Percentiles rank a stretch among this genome's conserved stretches.
These are phyloP conservation scores for Catostylus mosaicus DNA, from an alignment of 30 jellyfish, hydroid and myxozoan genomes.

Conservation along the genomic window DNA sequence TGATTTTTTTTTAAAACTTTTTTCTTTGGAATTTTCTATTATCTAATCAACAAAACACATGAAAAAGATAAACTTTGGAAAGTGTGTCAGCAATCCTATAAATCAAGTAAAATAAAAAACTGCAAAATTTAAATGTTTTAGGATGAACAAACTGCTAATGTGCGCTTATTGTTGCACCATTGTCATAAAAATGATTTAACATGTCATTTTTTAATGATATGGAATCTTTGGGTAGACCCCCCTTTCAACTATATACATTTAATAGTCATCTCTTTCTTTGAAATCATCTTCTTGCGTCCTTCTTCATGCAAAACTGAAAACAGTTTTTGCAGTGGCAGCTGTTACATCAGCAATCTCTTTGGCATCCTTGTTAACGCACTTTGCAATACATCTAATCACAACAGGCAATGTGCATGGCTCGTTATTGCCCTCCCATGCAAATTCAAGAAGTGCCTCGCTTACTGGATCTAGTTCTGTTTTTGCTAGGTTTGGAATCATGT, in stretches of 20 bases:
- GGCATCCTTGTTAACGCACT: constrained; percentile 83
- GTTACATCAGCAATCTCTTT: constrained; percentile 85
- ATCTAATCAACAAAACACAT: neutral
- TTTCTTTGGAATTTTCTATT: neutral
- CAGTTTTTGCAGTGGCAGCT: constrained; percentile 84
- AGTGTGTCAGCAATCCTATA: neutral
- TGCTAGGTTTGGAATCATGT: constrained; percentile 94
- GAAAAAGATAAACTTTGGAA: neutral
- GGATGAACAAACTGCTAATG: constrained; percentile 1
- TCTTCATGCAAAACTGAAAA: constrained; percentile 70
- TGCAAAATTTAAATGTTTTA: constrained; percentile 5
- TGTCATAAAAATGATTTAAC: constrained; percentile 7
- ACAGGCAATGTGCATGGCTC: constrained; percentile 95
- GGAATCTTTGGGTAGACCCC: constrained; percentile 21
- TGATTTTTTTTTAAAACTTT: neutral
- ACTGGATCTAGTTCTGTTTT: constrained; percentile 86
- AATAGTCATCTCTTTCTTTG: neutral
- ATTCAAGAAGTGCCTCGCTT: constrained; percentile 84
- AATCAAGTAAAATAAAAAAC: neutral
- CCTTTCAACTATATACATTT: constrained; percentile 33
- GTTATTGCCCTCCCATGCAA: constrained; percentile 72
- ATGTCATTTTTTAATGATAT: neutral
- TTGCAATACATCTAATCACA: constrained; percentile 85
- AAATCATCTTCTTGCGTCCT: neutral
- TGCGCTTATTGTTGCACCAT: neutral